These are phyloP conservation scores for Nezara viridula DNA, from an alignment of 2,888 invertebrate genomes.

Conservation along the genomic window DNA sequence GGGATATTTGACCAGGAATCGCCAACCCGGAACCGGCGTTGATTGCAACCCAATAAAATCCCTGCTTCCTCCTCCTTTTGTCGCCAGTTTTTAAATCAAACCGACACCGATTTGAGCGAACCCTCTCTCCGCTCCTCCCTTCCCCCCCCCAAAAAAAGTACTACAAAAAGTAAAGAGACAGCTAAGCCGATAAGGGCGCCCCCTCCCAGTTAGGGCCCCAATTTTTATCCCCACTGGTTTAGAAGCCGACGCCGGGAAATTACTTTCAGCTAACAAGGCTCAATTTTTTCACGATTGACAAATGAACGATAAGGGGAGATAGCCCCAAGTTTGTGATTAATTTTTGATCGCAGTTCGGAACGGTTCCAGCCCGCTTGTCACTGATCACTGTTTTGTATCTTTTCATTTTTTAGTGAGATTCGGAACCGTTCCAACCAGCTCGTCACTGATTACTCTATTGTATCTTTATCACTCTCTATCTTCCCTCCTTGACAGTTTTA, in stretches of 20 bases:
- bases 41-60: neutral
- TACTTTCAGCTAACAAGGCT: slow-evolving; percentile 33
- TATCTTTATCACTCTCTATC: neutral
- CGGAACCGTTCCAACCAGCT: neutral
- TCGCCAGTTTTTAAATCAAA: slow-evolving; percentile 13
- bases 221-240: slow-evolving; percentile 24
- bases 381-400: neutral
- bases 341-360: neutral
- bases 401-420: too few species aligned
- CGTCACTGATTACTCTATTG: neutral
- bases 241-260: slow-evolving; percentile 25
- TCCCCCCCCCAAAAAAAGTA: neutral
- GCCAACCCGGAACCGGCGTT: neutral
- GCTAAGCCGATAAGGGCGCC: slow-evolving; percentile 4
- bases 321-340: slow-evolving; percentile 3
- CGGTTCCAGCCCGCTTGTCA: neutral
- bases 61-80: neutral
- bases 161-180: neutral
- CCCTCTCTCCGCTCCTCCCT: neutral
- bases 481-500: slow-evolving; percentile 4
- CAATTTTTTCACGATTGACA: slow-evolving; percentile 44
- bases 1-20: neutral
- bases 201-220: neutral
- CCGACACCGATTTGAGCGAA: neutral
- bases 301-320: slow-evolving; percentile 42